phyloP scores from a whole-genome alignment of 2,113 vertebrate genomes.

The Thinocorus orbignyianus region DNA sequence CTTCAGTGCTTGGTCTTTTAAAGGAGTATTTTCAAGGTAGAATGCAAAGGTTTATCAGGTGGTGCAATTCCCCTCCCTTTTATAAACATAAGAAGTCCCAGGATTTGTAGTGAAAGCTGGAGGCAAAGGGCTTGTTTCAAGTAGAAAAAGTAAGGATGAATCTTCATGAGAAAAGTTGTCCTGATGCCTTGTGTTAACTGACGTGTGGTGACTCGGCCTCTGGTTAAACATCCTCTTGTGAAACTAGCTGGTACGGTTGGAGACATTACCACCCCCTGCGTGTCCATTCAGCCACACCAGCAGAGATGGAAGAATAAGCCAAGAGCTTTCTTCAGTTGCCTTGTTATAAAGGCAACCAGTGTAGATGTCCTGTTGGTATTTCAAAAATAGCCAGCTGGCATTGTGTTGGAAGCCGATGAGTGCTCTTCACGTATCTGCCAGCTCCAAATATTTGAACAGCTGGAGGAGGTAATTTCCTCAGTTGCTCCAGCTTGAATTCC shows the following conservation, averaged over 20 bases:
- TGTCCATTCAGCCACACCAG: neutral
- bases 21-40: neutral
- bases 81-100: neutral
- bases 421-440: neutral
- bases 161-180: neutral
- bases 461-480: constrained; percentile 8
- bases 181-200: neutral
- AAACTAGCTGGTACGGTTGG: neutral
- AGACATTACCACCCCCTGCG: rapidly evolving
- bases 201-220: neutral
- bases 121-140: neutral
- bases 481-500: constrained; percentile 7
- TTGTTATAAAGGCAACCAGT: neutral
- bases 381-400: neutral
- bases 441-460: neutral
- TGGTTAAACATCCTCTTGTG: neutral
- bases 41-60: rapidly evolving
- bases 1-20: neutral
- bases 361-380: neutral
- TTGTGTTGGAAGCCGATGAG: neutral
- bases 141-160: neutral
- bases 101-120: neutral
- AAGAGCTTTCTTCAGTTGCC: neutral
- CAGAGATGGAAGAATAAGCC: neutral
- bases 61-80: neutral